These are phyloP conservation scores for Carapus acus DNA, from an alignment of 2,797 vertebrate genomes.

Conservation along the genomic window DNA sequence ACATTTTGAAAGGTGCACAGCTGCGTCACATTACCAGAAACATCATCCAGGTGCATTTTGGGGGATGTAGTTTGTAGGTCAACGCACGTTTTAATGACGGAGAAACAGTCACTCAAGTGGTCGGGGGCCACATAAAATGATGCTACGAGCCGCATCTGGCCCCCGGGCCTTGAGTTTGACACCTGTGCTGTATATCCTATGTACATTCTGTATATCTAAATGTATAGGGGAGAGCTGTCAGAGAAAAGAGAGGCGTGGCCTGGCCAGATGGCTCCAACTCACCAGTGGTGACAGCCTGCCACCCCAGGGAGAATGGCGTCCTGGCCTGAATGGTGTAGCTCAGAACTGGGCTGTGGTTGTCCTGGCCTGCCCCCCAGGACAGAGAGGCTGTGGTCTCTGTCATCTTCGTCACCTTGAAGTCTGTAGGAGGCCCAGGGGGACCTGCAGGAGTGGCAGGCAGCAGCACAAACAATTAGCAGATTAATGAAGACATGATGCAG, in stretches of 20 bases:
- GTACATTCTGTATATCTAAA: too few relatives aligned
- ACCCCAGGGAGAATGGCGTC: constrained; percentile 89
- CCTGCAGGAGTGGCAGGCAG: constrained; percentile 62
- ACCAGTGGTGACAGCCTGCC: constrained; percentile 90
- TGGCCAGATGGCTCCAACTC: constrained; percentile 27
- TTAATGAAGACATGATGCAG: constrained; percentile 14
- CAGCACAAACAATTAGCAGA: constrained; percentile 11
- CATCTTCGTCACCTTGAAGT: constrained; percentile 83
- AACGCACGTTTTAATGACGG: too few relatives aligned
- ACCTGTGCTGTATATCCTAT: too few relatives aligned
- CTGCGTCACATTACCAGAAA: too few relatives aligned
- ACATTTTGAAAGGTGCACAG: too few relatives aligned
- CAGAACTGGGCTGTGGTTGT: constrained; percentile 89
- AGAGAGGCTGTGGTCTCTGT: constrained; percentile 84
- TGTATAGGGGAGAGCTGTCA: too few relatives aligned
- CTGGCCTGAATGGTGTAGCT: constrained; percentile 85
- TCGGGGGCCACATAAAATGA: too few relatives aligned
- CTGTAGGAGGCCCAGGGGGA: constrained; percentile 83
- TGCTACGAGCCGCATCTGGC: too few relatives aligned
- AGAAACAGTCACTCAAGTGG: too few relatives aligned
- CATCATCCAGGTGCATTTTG: too few relatives aligned
- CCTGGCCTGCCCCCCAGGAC: constrained; percentile 84
- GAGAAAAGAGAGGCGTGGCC: not conserved
- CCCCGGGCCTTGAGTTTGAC: too few relatives aligned
- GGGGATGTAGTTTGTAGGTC: too few relatives aligned